A percentile compares a stretch with the other conserved stretches of the same genome.
These are phyloP conservation scores for Huso huso DNA, from an alignment of 2,797 vertebrate species.

Conservation along the genomic window DNA sequence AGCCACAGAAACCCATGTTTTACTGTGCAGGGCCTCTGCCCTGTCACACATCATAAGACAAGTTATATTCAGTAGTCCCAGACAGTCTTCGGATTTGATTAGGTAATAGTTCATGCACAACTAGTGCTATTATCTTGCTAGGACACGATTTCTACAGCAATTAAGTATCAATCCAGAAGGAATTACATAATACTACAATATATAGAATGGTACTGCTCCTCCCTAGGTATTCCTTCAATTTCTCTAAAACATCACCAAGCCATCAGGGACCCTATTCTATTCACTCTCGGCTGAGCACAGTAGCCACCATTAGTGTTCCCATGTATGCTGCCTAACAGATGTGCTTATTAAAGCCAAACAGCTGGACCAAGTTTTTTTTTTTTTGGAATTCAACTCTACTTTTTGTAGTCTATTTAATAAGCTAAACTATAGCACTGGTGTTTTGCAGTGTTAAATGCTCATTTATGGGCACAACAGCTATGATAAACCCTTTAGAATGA, in stretches of 20 bases:
- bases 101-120: conserved; percentile 58
- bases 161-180: conserved; percentile 41
- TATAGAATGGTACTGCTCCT: conserved; percentile 15
- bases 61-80: conserved; percentile 41
- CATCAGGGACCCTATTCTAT: conserved; percentile 14
- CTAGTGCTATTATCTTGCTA: conserved; percentile 29
- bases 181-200: conserved; percentile 21
- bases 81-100: conserved; percentile 57
- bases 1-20: too few species aligned
- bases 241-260: conserved; percentile 16
- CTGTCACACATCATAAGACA: conserved; percentile 26
- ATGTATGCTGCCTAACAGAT: conserved; percentile 1
- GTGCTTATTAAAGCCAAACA: conserved; percentile 10
- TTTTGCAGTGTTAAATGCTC: too few species aligned
- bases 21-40: too few species aligned
- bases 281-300: conserved; percentile 17
- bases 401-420: too few species aligned
- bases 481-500: too few species aligned
- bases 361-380: not conserved
- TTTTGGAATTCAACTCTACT: not conserved
- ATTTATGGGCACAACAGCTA: too few species aligned
- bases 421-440: too few species aligned
- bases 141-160: conserved; percentile 33
- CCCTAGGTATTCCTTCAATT: conserved; percentile 10
- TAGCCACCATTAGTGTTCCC: not conserved